Evolutionary conservation across 2,888 invertebrate species (phyloP).

Genomic region (Villa cingulata): DNA sequence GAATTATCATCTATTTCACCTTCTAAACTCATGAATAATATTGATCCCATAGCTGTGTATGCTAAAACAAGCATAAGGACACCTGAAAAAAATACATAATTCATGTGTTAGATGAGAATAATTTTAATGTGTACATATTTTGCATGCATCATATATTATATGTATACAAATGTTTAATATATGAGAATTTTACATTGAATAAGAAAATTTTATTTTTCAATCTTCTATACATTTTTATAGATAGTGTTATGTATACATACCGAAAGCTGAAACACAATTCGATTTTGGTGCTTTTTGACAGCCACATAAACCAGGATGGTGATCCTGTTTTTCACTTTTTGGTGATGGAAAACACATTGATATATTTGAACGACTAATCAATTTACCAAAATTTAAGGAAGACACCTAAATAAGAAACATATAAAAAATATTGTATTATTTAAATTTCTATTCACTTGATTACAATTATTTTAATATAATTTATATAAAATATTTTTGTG

Average conservation of each 20-base stretch:
- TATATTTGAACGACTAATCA: slow-evolving; percentile 17
- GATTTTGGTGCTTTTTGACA: slow-evolving; percentile 36
- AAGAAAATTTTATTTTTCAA: neutral
- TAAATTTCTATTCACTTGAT: too few relatives aligned
- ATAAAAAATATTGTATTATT: too few relatives aligned
- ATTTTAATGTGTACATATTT: too few relatives aligned
- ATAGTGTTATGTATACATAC: slow-evolving; percentile 20
- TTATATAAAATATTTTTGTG: too few relatives aligned
- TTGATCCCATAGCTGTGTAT: slow-evolving; percentile 84
- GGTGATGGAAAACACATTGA: slow-evolving; percentile 23
- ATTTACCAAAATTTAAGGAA: slow-evolving; percentile 25
- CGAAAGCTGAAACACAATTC: slow-evolving; percentile 37
- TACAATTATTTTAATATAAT: too few relatives aligned
- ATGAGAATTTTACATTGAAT: neutral
- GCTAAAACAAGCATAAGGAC: slow-evolving; percentile 59
- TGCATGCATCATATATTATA: too few relatives aligned
- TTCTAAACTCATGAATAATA: slow-evolving; percentile 77
- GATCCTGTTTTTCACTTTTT: slow-evolving; percentile 20
- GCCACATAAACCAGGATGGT: slow-evolving; percentile 29
- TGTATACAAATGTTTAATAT: too few relatives aligned
- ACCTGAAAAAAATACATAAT: slow-evolving; percentile 23
- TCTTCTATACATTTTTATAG: neutral
- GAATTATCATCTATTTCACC: slow-evolving; percentile 44
- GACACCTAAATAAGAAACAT: too few relatives aligned
- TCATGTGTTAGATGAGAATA: too few relatives aligned